Evolutionary conservation across 1,140 invertebrate species (phyloP), one percentile per base, ranked within the genome.

Genomic region (Ladona fulva): DNA sequence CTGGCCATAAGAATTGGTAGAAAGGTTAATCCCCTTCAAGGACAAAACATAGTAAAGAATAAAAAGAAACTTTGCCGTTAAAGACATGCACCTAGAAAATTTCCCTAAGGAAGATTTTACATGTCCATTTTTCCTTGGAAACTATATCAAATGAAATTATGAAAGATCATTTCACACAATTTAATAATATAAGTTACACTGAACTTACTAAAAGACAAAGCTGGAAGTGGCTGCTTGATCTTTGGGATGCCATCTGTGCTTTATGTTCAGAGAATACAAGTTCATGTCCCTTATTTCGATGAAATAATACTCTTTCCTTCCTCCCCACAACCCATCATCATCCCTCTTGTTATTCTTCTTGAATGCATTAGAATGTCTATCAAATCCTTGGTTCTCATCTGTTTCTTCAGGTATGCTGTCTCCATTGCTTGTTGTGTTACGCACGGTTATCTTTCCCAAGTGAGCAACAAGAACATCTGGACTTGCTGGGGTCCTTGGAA

Each of bases 391-490:
- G 74, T 14, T 80, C 78, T 42, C 78, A 76, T 77, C 76, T 25
- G 29, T 81, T 3, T 66, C 52, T 66, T 66, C 52, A 66, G 52
- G 52, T 6, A 22, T 66, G 14, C 16, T 19, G 74, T 44, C 80
- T 37, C 73, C 74, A n/a, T 80, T 77, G 59, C 73, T 59, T 0
- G 74, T 82, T 80, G 52, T 66, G 84, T 90, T 89, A 80, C 81
- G 83, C 3, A 96, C 86, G 25, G 90, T 91, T 82, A 98, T 97
- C 82, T 94, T 92, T 42, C 97, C 97, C 75, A 99, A 88, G 87
- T 97, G 95, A n/a, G 94, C 94, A 19, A 98, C 93, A 76, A 97
- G 89, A 24, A 97, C 95, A 82, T 96, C 90, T 22, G 89, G 82
- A 85, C 94, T 96, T 29, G 88, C 88, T n/a, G 91, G 88, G 10